Evolutionary conservation across 2,888 invertebrate genomes (phyloP), one percentile per base, ranked within the genome.

Genomic region (Trichopria drosophilae): DNA sequence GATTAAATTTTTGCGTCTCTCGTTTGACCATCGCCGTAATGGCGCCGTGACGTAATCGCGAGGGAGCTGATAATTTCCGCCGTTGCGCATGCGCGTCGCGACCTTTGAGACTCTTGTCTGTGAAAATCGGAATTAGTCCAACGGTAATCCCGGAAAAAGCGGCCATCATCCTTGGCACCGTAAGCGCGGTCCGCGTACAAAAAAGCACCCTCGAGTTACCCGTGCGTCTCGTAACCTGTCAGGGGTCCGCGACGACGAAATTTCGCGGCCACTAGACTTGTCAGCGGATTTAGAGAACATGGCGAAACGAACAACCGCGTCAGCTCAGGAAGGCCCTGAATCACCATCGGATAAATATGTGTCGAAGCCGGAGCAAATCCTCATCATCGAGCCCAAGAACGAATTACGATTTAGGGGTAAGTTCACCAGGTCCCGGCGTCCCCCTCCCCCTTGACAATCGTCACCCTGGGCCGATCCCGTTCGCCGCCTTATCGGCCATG

Each of bases 321-420:
- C n/a, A n/a, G n/a, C n/a, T n/a, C n/a, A n/a, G n/a, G n/a, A n/a
- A n/a, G n/a, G n/a, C n/a, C n/a, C n/a, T n/a, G n/a, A n/a, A n/a
- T n/a, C n/a, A n/a, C n/a, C n/a, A n/a, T n/a, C n/a, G n/a, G n/a
- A n/a, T n/a, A n/a, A n/a, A n/a, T n/a, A n/a, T n/a, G n/a, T n/a
- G n/a, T n/a, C n/a, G n/a, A 84, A 83, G 75, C 84, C 83, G 68
- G 88, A 88, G 76, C 90, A 90, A 77, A 83, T 90, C 76, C 81
- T 93, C 78, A 81, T 82, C 76, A 90, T 93, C 83, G 90, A 92
- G 73, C 93, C 93, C 67, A 85, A 87, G 79, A 83, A 84, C 79
- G 93, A 93, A 80, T 84, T 93, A 70, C 88, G 86, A 81, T 93
- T 93, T 80, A 84, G 85, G 83, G 93, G 93, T 93, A 81, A 85